Conservation (phyloP, 35 echinoderm and acorn worm genomes). For the Strongylocentrotus purpuratus region DNA sequence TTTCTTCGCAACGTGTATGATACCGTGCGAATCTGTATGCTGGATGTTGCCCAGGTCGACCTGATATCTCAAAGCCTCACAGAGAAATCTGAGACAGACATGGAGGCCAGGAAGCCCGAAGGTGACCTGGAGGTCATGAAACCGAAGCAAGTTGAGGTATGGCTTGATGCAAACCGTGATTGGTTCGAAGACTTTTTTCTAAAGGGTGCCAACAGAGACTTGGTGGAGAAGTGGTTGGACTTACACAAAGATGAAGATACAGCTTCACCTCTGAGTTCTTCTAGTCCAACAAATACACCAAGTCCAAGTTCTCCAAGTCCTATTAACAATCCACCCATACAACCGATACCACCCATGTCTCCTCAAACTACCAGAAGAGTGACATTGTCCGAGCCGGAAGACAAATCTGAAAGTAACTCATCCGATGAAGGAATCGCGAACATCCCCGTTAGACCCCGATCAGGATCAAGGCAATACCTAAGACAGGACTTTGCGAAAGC, state of each 20-base stretch:
- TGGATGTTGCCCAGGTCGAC: slow-evolving; percentile 30
- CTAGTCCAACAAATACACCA: slow-evolving; percentile 36
- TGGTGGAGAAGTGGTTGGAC: slow-evolving; percentile 85
- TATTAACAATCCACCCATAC: background rate
- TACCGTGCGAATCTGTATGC: slow-evolving; percentile 52
- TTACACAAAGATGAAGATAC: slow-evolving; percentile 46
- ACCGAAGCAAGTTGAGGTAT: slow-evolving; percentile 71
- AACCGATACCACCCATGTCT: slow-evolving; percentile 6
- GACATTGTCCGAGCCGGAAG: slow-evolving; percentile 55
- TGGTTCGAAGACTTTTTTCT: slow-evolving; percentile 96
- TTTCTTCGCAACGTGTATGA: slow-evolving; percentile 57
- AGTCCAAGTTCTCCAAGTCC: slow-evolving; percentile 18
- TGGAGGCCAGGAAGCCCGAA: slow-evolving; percentile 46
- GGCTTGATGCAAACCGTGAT: slow-evolving; percentile 78
- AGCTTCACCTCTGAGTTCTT: slow-evolving; percentile 8
- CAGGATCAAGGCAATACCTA: slow-evolving; percentile 90
- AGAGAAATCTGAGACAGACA: slow-evolving; percentile 45
- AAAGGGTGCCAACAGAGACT: slow-evolving; percentile 59
- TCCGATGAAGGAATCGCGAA: slow-evolving; percentile 67
- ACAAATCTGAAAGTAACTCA: slow-evolving; percentile 76
- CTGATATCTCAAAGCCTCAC: background rate
- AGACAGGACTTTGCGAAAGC: slow-evolving; percentile 96
- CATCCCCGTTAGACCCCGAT: slow-evolving; percentile 73
- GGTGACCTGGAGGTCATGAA: slow-evolving; percentile 7
- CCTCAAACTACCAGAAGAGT: slow-evolving; percentile 15